Evolutionary conservation across 2,113 vertebrate species (phyloP).

Genomic region (Apeltes quadracus): DNA sequence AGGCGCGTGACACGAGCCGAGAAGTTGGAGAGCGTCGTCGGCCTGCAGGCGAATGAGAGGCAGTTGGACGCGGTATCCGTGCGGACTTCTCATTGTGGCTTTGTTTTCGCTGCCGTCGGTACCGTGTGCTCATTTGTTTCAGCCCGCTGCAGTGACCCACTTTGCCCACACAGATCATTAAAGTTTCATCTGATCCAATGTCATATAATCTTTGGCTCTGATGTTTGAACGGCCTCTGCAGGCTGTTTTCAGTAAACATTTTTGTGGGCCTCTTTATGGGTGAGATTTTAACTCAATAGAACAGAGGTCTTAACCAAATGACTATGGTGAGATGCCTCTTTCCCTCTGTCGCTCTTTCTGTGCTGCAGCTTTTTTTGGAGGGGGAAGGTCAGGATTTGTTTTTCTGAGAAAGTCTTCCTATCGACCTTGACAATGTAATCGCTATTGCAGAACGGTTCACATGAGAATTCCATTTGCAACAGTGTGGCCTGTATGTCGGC

Average conservation of each 20-base stretch:
- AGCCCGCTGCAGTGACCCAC: conserved; percentile 31
- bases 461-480: conserved; percentile 10
- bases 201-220: conserved; percentile 23
- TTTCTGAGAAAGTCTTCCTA: too few species aligned
- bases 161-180: conserved; percentile 29
- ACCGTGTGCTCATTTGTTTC: background rate
- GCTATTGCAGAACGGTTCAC: background rate
- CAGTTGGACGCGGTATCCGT: background rate
- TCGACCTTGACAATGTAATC: background rate
- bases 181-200: conserved; percentile 34
- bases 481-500: background rate
- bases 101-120: background rate
- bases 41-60: background rate
- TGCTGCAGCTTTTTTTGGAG: background rate
- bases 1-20: background rate
- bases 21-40: background rate
- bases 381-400: background rate
- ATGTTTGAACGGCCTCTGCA: conserved; percentile 8
- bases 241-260: background rate
- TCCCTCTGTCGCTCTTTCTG: background rate
- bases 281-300: background rate
- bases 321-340: background rate
- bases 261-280: background rate
- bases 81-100: background rate
- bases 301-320: background rate